Evolutionary conservation across 1,140 invertebrate species (phyloP).

Genomic region (Steinernema khuongi): DNA sequence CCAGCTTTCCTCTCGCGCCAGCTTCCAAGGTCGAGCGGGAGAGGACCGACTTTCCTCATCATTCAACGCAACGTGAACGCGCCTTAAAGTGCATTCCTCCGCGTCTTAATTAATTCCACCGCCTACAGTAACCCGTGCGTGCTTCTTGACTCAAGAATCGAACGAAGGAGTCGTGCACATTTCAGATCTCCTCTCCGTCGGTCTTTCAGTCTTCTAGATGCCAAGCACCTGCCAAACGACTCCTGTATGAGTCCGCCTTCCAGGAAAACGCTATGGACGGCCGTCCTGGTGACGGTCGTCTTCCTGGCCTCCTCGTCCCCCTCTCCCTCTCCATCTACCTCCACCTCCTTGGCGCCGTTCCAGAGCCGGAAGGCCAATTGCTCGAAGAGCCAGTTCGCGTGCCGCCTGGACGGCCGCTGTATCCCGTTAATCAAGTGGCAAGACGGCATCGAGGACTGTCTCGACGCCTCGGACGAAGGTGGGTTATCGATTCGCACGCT

Average conservation of each 20-base stretch:
- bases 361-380: neutral
- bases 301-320: neutral
- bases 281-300: constrained; percentile 4
- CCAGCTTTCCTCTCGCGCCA: too few species aligned
- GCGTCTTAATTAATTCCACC: too few species aligned
- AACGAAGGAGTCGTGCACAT: too few species aligned
- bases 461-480: constrained; percentile 40
- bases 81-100: too few species aligned
- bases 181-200: neutral
- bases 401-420: constrained; percentile 27
- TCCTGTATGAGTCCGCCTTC: neutral
- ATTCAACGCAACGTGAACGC: too few species aligned
- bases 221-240: neutral
- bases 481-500: constrained; percentile 10
- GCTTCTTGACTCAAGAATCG: too few species aligned
- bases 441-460: constrained; percentile 39
- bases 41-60: too few species aligned
- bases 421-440: constrained; percentile 40
- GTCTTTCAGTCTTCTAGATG: constrained; percentile 13
- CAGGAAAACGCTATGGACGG: neutral
- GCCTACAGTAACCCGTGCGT: too few species aligned
- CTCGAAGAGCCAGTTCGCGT: constrained; percentile 31
- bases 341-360: neutral
- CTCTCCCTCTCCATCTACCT: too few species aligned
- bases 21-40: too few species aligned